Conservation (phyloP, 2,797 vertebrate genomes). For the Carduelis carduelis region DNA sequence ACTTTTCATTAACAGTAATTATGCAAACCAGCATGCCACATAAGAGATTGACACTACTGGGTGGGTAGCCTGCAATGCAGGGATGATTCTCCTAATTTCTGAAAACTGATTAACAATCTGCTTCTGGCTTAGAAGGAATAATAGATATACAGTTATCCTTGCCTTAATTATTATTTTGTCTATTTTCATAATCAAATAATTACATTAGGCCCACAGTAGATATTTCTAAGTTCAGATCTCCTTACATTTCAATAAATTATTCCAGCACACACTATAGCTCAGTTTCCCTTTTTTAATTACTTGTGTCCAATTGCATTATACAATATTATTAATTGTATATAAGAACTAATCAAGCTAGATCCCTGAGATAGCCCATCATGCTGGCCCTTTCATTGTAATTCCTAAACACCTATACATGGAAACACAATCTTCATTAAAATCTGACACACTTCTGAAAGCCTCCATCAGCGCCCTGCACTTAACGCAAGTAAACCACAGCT, state of each 20-base stretch:
- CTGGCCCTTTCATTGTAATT: background rate
- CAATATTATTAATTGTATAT: background rate
- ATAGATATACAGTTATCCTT: background rate
- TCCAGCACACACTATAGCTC: background rate
- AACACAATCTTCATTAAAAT: background rate
- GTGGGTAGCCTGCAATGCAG: background rate
- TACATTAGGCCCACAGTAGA: background rate
- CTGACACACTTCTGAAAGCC: background rate
- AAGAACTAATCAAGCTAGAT: background rate
- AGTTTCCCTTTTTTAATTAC: background rate
- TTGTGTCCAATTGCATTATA: background rate
- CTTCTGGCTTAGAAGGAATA: background rate
- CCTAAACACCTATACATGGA: background rate
- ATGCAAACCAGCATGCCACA: background rate
- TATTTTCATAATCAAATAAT: background rate
- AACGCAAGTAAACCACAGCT: background rate
- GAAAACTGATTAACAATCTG: background rate
- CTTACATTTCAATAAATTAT: background rate
- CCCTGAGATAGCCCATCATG: background rate
- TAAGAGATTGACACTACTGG: background rate
- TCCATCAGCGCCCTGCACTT: rapidly evolving
- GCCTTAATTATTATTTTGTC: background rate
- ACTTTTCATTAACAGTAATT: conserved; percentile 22
- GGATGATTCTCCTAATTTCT: background rate
- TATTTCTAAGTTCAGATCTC: background rate